These are phyloP conservation scores for Pollenia angustigena DNA, from an alignment of 2,888 invertebrate genomes.

Conservation along the genomic window DNA sequence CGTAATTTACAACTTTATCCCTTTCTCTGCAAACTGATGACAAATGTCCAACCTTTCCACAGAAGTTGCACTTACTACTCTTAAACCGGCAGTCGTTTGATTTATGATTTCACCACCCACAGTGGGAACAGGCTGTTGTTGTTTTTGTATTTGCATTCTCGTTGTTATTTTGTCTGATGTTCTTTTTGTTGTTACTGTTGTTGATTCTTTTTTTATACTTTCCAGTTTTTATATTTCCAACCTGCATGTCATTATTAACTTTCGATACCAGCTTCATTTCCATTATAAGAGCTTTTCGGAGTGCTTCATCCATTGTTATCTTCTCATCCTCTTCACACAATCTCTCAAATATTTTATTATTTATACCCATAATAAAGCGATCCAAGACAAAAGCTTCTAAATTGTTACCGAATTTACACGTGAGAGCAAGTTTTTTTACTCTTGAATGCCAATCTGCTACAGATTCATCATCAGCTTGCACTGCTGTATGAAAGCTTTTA, in stretches of 20 bases:
- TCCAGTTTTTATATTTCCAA: background rate
- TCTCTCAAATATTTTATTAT: conserved; percentile 61
- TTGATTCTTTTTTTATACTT: conserved; percentile 5
- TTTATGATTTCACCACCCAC: conserved; percentile 33
- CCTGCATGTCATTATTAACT: conserved; percentile 40
- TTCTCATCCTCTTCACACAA: conserved; percentile 71
- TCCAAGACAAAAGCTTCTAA: conserved; percentile 58
- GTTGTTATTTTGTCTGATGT: background rate
- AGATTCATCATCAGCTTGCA: conserved; percentile 30
- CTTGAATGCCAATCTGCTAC: conserved; percentile 60
- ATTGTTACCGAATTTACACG: conserved; percentile 65
- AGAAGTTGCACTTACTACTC: conserved; percentile 37
- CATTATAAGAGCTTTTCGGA: conserved; percentile 56
- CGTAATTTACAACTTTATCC: conserved; percentile 13
- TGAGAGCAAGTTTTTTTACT: conserved; percentile 64
- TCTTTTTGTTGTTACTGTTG: conserved; percentile 7
- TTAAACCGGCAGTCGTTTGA: conserved; percentile 29
- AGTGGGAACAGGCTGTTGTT: conserved; percentile 32
- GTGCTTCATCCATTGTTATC: conserved; percentile 60
- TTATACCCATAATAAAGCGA: conserved; percentile 47
- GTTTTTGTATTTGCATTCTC: background rate
- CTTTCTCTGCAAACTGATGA: conserved; percentile 41
- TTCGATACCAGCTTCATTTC: conserved; percentile 27
- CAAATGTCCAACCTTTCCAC: conserved; percentile 49
- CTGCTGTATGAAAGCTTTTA: conserved; percentile 25